phyloP scores from a whole-genome alignment of 2,888 invertebrate species.

The Tipula helvola region DNA sequence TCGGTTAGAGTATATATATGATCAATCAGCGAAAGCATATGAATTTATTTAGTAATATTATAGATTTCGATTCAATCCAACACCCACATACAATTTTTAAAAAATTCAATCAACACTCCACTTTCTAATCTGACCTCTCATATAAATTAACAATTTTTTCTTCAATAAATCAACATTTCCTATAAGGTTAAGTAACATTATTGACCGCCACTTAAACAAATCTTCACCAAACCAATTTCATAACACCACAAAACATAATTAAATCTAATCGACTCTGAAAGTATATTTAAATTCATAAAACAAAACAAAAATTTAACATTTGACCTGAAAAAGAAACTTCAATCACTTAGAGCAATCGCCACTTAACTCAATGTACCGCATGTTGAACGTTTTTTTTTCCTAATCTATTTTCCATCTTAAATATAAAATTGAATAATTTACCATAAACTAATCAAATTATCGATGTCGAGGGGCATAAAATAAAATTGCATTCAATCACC shows the following conservation, averaged over 20 bases:
- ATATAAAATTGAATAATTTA: conserved; percentile 4
- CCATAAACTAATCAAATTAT: background rate
- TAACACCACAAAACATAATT: background rate
- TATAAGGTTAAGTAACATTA: background rate
- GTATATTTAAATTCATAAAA: background rate
- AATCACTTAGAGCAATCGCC: background rate
- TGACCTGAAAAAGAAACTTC: background rate
- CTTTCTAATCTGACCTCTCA: background rate
- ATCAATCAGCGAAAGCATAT: no score
- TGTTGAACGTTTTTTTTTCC: background rate
- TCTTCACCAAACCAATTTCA: background rate
- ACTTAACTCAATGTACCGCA: background rate
- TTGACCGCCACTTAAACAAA: background rate
- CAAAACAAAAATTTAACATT: background rate
- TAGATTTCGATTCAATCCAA: background rate
- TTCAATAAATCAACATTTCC: background rate
- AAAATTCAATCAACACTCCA: background rate
- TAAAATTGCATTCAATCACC: background rate
- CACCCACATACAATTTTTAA: background rate
- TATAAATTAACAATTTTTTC: background rate
- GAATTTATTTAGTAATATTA: no score
- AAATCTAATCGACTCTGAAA: background rate
- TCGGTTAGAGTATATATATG: no score
- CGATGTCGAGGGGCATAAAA: background rate
- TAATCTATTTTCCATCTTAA: background rate